Conservation (phyloP, 2,797 vertebrate genomes). For the Peromyscus eremicus region DNA sequence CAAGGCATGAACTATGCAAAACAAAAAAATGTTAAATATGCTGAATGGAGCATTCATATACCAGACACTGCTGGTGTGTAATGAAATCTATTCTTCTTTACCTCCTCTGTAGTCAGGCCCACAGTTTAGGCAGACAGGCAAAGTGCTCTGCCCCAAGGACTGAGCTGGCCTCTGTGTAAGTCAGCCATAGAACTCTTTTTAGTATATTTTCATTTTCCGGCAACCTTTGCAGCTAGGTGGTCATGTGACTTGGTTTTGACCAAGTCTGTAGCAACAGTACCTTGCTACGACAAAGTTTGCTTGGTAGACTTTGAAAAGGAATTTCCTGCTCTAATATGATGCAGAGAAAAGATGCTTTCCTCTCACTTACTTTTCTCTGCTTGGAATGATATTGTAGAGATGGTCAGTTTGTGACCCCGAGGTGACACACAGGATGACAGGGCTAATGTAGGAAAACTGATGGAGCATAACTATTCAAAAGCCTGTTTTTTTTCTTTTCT, state of each 20-base stretch:
- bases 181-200: not conserved
- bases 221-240: not conserved
- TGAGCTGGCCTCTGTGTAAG: not conserved
- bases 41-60: not conserved
- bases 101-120: not conserved
- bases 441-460: not conserved
- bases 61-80: not conserved
- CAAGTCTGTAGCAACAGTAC: not conserved
- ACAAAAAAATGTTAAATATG: not conserved
- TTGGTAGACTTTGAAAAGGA: not conserved
- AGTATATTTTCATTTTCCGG: slow-evolving; percentile 18
- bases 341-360: not conserved
- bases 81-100: not conserved
- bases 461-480: not conserved
- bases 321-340: slow-evolving; percentile 17
- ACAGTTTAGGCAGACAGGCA: not conserved
- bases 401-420: not conserved
- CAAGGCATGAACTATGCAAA: slow-evolving; percentile 43
- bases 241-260: slow-evolving; percentile 36
- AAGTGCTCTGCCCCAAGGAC: not conserved
- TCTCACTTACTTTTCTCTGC: not conserved
- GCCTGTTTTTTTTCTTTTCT: not conserved
- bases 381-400: not conserved
- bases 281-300: not conserved
- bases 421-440: not conserved